These are phyloP conservation scores for Petrolisthes cinctipes DNA, from an alignment of 2,888 invertebrate genomes.

Conservation along the genomic window DNA sequence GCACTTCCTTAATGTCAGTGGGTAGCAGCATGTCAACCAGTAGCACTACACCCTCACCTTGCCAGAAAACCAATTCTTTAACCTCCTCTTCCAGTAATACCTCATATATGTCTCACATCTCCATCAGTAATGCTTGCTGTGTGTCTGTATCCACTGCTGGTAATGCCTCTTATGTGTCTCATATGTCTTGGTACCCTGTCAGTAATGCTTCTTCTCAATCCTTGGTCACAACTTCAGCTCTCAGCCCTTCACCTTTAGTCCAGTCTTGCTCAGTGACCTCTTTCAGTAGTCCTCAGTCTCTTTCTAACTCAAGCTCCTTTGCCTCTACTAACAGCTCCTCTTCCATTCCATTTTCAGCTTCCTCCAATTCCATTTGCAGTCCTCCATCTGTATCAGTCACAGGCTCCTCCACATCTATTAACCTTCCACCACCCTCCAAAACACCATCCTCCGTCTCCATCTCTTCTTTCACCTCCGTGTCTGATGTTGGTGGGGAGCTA, in stretches of 20 bases:
- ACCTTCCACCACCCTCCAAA: constrained; percentile 48
- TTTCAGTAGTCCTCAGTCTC: constrained; percentile 41
- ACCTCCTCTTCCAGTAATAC: constrained; percentile 8
- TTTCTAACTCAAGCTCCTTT: constrained; percentile 38
- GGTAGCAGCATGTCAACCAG: background rate
- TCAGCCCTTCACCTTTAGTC: constrained; percentile 21
- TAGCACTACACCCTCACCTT: background rate
- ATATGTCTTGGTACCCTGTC: background rate
- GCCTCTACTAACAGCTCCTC: constrained; percentile 55
- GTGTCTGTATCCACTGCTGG: constrained; percentile 5
- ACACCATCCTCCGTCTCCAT: constrained; percentile 54
- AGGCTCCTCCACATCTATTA: constrained; percentile 57
- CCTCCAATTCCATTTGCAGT: constrained; percentile 51
- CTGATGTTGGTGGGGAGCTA: constrained; percentile 44
- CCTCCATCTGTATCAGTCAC: constrained; percentile 53
- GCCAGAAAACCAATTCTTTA: constrained; percentile 2
- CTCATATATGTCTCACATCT: constrained; percentile 9
- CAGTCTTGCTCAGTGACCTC: constrained; percentile 33
- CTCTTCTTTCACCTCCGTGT: constrained; percentile 41
- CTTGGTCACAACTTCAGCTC: background rate
- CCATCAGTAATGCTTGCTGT: constrained; percentile 23
- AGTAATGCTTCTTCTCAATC: background rate
- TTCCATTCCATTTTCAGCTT: constrained; percentile 51
- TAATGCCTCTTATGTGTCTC: background rate
- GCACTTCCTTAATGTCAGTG: background rate